Evolutionary conservation across 2,888 invertebrate genomes (phyloP), one percentile per base, ranked within the genome.

Genomic region (Synanthedon vespiformis): DNA sequence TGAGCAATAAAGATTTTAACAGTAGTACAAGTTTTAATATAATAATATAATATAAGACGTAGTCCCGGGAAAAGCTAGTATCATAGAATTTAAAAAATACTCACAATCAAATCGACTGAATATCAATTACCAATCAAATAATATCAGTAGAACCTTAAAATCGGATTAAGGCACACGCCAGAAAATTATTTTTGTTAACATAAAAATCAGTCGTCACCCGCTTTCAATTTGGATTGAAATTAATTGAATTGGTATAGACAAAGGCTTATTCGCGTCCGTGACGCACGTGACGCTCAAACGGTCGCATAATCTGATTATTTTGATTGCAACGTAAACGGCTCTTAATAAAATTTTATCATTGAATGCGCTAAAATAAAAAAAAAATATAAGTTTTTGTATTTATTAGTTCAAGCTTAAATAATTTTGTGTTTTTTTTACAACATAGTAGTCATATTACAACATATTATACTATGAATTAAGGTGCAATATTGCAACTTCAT

Each of bases 241-340:
- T 77, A 75, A 83, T 80, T 76, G 70, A 74, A 78, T 79, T 70
- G 76, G 64, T 66, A 64, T 68, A 68, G 65, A 74, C 75, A 77
- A 76, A 77, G 72, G 68, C 68, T 72, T 74, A 53, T 75, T 74
- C 71, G 68, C 68, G 65, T 69, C 51, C 64, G 68, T 68, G 69
- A 72, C 73, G 62, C 34, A 34, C 34, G 34, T 34, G 34, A 63
- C 62, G 64, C 58, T 57, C 67, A 63, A 55, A 61, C 59, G 67
- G 59, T 56, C 60, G 53, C 56, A 60, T 74, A 72, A 82, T 79
- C 69, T 66, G 75, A 78, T 83, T 80, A 80, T 70, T 65, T 68
- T 70, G 68, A 75, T 72, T 74, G 44, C 44, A 14, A 44, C 8
- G 44, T 44, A 44, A 44, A 44, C 44, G 14, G 2, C 44, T 13